Percentiles rank a stretch among this genome's conserved stretches.
phyloP scores from a whole-genome alignment of 2,888 invertebrate species.

The Trilocha varians region DNA sequence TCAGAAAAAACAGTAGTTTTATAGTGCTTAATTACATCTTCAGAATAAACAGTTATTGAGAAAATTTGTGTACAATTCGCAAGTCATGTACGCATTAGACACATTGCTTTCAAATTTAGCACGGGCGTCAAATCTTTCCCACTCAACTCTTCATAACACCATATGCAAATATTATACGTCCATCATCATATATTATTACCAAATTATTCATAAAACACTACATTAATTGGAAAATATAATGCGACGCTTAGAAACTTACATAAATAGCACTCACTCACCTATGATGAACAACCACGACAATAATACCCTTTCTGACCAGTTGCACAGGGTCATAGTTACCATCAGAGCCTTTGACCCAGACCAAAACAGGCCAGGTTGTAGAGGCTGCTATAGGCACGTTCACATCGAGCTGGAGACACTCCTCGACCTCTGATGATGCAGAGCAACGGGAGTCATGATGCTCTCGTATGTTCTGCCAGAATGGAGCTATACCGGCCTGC shows the following conservation, averaged over 20 bases:
- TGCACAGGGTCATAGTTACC: slow-evolving; percentile 37
- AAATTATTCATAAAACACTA: too few relatives aligned
- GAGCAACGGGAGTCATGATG: slow-evolving; percentile 32
- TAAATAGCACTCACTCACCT: slow-evolving; percentile 26
- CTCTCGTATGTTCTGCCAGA: slow-evolving; percentile 42
- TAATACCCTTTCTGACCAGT: slow-evolving; percentile 40
- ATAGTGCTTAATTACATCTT: not conserved
- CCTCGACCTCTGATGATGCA: slow-evolving; percentile 49
- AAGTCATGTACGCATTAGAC: too few relatives aligned
- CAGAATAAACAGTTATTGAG: too few relatives aligned
- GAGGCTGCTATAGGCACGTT: slow-evolving; percentile 65
- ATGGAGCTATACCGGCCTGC: slow-evolving; percentile 48
- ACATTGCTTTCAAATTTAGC: too few relatives aligned
- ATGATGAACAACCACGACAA: slow-evolving; percentile 47
- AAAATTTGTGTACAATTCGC: too few relatives aligned
- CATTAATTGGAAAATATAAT: too few relatives aligned
- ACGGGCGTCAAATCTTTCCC: too few relatives aligned
- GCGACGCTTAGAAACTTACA: not conserved
- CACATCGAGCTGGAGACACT: slow-evolving; percentile 78
- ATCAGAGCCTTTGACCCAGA: slow-evolving; percentile 46
- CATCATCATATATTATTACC: not conserved
- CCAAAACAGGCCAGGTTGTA: slow-evolving; percentile 42
- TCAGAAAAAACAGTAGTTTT: not conserved
- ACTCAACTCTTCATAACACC: too few relatives aligned
- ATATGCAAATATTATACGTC: not conserved